Conservation (phyloP, 2,888 invertebrate species). For the Boloria selene region DNA sequence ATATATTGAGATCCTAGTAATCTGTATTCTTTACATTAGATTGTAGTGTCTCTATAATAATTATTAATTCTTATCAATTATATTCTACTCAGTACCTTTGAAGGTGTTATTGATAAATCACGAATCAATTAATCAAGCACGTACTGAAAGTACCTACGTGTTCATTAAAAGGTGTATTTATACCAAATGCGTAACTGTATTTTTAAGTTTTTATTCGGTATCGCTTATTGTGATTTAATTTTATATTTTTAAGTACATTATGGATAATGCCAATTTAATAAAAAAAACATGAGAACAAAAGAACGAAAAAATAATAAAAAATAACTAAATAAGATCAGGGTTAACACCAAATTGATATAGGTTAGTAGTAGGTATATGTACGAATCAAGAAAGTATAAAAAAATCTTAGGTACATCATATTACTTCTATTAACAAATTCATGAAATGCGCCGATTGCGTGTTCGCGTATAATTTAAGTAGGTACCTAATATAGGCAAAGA, state of each 20-base stretch:
- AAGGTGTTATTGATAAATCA: conserved; percentile 21
- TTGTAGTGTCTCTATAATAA: neutral
- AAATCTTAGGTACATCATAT: neutral
- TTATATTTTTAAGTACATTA: too few relatives aligned
- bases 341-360: neutral
- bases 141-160: conserved; percentile 8
- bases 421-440: conserved; percentile 12
- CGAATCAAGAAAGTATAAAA: neutral
- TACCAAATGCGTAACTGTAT: too few relatives aligned
- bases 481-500: neutral
- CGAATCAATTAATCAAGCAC: conserved; percentile 16
- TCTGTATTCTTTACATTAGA: too few relatives aligned
- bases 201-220: too few relatives aligned
- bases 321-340: too few relatives aligned
- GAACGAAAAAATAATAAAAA: too few relatives aligned
- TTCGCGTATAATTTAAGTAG: neutral
- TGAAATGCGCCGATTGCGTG: conserved; percentile 23
- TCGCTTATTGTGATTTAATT: too few relatives aligned
- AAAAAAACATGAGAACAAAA: too few relatives aligned
- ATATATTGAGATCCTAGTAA: too few relatives aligned
- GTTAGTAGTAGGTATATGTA: neutral
- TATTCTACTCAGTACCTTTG: conserved; percentile 5
- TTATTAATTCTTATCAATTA: neutral
- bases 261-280: too few relatives aligned
- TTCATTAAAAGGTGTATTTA: conserved; percentile 1